Evolutionary conservation across 2,888 invertebrate genomes (phyloP).

Genomic region (Leistus spinibarbis): DNA sequence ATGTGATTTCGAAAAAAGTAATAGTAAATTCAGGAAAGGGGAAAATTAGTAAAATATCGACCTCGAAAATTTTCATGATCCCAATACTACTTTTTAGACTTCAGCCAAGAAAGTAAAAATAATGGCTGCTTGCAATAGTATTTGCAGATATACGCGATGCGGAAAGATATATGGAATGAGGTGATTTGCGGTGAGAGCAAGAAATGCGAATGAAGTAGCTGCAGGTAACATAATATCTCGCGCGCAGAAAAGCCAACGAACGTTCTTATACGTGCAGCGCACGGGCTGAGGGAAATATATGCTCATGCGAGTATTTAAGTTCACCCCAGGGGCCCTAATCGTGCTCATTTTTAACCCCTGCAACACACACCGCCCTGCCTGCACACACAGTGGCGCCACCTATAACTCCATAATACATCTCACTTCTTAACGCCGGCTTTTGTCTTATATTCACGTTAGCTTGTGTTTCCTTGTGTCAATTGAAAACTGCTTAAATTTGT

Average conservation of each 20-base stretch:
- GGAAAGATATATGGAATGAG: not conserved
- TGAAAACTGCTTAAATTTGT: conserved; percentile 14
- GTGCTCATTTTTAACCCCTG: conserved; percentile 51
- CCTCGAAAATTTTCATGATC: no score
- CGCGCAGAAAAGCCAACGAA: conserved; percentile 3
- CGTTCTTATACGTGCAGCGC: not conserved
- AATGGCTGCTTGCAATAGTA: not conserved
- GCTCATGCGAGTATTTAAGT: conserved; percentile 49
- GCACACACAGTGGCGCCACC: not conserved
- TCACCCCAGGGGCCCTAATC: conserved; percentile 50
- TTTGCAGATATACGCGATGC: not conserved
- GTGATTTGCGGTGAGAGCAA: not conserved
- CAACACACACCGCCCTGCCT: conserved; percentile 39
- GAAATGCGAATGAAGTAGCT: not conserved
- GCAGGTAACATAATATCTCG: not conserved
- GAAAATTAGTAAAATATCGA: no score
- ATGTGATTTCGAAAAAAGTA: no score
- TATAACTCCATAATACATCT: not conserved
- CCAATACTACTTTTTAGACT: no score
- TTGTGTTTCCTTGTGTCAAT: not conserved
- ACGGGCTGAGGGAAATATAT: conserved; percentile 46
- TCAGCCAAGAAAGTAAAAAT: no score
- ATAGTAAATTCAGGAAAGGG: no score
- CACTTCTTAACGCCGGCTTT: conserved; percentile 4
- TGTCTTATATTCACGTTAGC: conserved; percentile 8